Conservation (phyloP, 2,113 vertebrate species). For the Pontoporia blainvillei region DNA sequence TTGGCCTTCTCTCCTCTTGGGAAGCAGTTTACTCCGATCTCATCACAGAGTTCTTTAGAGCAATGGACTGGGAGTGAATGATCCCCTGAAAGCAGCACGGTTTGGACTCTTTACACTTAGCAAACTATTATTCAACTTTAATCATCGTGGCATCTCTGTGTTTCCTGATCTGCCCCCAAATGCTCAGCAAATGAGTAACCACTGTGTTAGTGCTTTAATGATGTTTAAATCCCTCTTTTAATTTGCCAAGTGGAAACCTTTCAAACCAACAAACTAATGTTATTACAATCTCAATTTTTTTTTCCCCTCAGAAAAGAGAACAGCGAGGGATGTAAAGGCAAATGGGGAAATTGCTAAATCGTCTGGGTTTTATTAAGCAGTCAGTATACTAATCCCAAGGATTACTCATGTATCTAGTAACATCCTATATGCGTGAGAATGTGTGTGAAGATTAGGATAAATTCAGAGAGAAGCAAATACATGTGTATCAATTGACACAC, state of each 20-base stretch:
- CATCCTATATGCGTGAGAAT: not conserved
- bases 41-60: not conserved
- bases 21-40: not conserved
- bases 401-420: constrained; percentile 29
- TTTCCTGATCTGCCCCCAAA: not conserved
- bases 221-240: constrained; percentile 39
- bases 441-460: constrained; percentile 5
- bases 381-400: constrained; percentile 38
- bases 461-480: not conserved
- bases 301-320: not conserved
- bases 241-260: constrained; percentile 34
- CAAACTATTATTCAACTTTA: not conserved
- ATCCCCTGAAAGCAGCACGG: not conserved
- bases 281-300: not conserved
- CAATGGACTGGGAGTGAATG: not conserved
- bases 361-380: constrained; percentile 24
- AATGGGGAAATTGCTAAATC: constrained; percentile 38
- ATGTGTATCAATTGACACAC: not conserved
- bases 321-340: constrained; percentile 11
- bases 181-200: not conserved
- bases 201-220: constrained; percentile 8
- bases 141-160: not conserved
- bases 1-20: not conserved
- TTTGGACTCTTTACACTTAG: not conserved
- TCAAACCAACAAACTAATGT: constrained; percentile 18